Conservation (phyloP, 2,113 vertebrate species). For the Gallinago undulata region DNA sequence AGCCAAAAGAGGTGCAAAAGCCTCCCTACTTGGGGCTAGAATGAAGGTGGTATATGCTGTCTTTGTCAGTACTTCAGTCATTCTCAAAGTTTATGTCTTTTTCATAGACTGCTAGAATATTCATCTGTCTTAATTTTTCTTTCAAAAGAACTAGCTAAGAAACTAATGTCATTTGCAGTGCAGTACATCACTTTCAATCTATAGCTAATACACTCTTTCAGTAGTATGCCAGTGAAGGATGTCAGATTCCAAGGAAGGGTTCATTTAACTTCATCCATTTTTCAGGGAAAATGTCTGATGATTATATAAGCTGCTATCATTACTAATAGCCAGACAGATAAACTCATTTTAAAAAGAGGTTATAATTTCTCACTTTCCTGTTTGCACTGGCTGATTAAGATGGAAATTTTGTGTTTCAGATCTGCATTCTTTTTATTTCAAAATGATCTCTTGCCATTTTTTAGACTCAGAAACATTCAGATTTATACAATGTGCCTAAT, state of each 20-base stretch:
- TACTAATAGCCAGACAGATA: conserved; percentile 55
- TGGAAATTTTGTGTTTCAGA: neutral
- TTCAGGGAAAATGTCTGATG: conserved; percentile 19
- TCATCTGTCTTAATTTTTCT: conserved; percentile 44
- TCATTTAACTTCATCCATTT: conserved; percentile 62
- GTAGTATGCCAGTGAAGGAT: conserved; percentile 31
- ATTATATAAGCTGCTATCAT: conserved; percentile 46
- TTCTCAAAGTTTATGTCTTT: conserved; percentile 1
- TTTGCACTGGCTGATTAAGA: conserved; percentile 14
- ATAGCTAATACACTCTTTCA: conserved; percentile 11
- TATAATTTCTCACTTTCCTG: conserved; percentile 39
- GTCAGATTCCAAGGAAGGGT: conserved; percentile 24
- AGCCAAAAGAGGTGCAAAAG: neutral
- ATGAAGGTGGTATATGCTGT: neutral
- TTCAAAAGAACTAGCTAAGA: neutral
- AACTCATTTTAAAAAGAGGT: conserved; percentile 43
- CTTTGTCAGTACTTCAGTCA: neutral
- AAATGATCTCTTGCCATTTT: conserved; percentile 7
- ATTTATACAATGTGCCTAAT: neutral
- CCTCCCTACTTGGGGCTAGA: neutral
- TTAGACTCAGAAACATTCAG: neutral
- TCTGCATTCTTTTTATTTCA: conserved; percentile 32
- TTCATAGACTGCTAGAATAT: conserved; percentile 23
- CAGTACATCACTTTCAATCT: conserved; percentile 38
- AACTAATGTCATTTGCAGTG: conserved; percentile 6